A percentile compares a stretch with the other conserved stretches of the same genome.
Conservation (phyloP, 2,113 vertebrate genomes). For the Actinemys pallida region DNA sequence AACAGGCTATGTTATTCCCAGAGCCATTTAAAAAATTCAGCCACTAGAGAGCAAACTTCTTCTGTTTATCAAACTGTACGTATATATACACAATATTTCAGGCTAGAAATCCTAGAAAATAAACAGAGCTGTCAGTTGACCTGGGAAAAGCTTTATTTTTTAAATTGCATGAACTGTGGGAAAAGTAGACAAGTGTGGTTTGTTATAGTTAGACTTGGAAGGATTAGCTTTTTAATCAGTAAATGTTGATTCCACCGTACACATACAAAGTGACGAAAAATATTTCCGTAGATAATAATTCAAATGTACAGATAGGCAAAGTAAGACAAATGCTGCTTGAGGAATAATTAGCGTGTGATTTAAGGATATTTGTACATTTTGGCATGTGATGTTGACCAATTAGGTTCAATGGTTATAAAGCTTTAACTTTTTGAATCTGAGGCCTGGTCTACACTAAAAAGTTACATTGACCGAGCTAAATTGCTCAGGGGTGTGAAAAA, state of each 20-base stretch:
- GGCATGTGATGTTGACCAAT: background rate
- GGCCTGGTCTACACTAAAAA: background rate
- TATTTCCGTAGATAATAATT: background rate
- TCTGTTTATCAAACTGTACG: slow-evolving; percentile 71
- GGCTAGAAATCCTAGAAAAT: slow-evolving; percentile 35
- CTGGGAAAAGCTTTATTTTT: background rate
- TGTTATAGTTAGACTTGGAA: background rate
- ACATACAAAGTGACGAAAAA: background rate
- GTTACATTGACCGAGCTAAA: background rate
- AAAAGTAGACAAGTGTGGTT: background rate
- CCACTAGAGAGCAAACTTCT: slow-evolving; percentile 82
- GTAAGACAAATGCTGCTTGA: background rate
- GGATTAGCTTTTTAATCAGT: background rate
- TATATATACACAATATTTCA: slow-evolving; percentile 32
- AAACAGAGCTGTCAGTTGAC: slow-evolving; percentile 21
- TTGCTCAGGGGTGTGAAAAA: background rate
- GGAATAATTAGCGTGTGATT: background rate
- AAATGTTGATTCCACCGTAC: background rate
- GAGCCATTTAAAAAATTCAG: slow-evolving; percentile 67
- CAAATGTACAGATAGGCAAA: background rate
- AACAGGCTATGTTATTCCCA: slow-evolving; percentile 15
- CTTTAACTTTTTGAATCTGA: background rate
- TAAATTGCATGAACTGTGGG: background rate
- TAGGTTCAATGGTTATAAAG: background rate
- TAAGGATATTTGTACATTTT: background rate